Percentiles rank a stretch among this genome's conserved stretches.
These are phyloP conservation scores for Boloria selene DNA, from an alignment of 2,888 invertebrate species.

Conservation along the genomic window DNA sequence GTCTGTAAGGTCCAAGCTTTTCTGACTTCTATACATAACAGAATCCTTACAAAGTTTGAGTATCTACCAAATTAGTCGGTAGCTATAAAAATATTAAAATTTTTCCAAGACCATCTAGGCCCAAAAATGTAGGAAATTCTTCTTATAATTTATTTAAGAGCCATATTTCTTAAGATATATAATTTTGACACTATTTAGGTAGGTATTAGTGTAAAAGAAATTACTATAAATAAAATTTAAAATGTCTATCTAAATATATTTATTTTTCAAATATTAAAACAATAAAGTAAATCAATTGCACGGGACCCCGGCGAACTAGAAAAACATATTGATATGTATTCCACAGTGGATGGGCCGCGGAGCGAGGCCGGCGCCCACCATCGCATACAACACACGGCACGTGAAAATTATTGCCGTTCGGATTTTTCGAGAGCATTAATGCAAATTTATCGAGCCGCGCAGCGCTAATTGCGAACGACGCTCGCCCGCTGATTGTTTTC, in stretches of 20 bases:
- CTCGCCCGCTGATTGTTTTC: conserved; percentile 81
- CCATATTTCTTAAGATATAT: no score
- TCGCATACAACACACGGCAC: conserved; percentile 67
- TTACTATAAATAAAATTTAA: background rate
- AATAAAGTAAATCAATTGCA: conserved; percentile 39
- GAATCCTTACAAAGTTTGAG: background rate
- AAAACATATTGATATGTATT: conserved; percentile 38
- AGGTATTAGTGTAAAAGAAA: no score
- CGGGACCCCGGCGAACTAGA: conserved; percentile 36
- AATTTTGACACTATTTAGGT: no score
- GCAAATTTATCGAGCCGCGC: conserved; percentile 81
- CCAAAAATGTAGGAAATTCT: no score
- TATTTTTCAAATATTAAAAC: conserved; percentile 27
- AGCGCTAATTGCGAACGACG: conserved; percentile 81
- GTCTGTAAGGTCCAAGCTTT: conserved; percentile 28
- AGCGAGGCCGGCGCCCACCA: conserved; percentile 33
- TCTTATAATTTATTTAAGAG: no score
- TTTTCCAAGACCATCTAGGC: no score
- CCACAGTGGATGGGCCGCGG: conserved; percentile 35
- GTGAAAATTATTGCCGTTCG: conserved; percentile 77
- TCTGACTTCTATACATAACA: background rate
- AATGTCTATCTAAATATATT: conserved; percentile 11
- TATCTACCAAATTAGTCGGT: no score
- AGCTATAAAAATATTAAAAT: no score
- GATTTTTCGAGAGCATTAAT: conserved; percentile 83